Evolutionary conservation across 2,113 vertebrate species (phyloP), one percentile per base, ranked within the genome.

Genomic region (Melanotaenia duboulayi): DNA sequence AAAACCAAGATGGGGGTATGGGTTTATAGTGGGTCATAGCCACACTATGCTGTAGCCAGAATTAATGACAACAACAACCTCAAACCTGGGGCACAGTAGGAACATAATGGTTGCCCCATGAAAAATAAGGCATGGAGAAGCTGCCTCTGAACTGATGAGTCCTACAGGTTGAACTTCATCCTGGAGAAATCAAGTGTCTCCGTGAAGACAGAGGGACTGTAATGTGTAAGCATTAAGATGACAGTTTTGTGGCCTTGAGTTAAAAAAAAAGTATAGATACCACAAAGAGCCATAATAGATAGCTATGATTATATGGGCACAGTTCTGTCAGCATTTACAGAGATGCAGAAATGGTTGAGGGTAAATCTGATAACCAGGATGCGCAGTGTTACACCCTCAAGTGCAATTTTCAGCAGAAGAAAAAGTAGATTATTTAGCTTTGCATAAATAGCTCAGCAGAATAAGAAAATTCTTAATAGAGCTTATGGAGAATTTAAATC

Each of bases 31-130:
- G 77, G 88, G 71, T 67, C 46, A 35, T 50, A 76, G 71, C 60
- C 23, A 75, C 74, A 72, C 54, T 49, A 50, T 48, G 4, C 56
- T 49, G 48, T 58, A 64, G 48, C 44, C 37, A 70, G 61, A 87
- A 90, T 90, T 78, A 81, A 90, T 89, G 75, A 60, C 35, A 35
- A 60, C 74, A 77, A 65, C 49, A 42, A 48, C 69, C 65, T 76
- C 48, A 65, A 78, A 87, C 88, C 83, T 69, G 57, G 54, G 78
- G 81, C 80, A 71, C 56, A 74, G 68, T 16, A 37, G 56, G 56
- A 68, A 48, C 48, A 78, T 65, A 76, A 81, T 39, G 57, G 69
- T 82, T 79, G 35, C 28, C 35, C 61, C 13, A 48, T 76, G 83
- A 84, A 78, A 89, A 82, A 84, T 82, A 73, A 73, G 14, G 39